A percentile compares a stretch with the other conserved stretches of the same genome.
These are phyloP conservation scores for Odontophorus gujanensis DNA, from an alignment of 2,113 vertebrate species.

Conservation along the genomic window DNA sequence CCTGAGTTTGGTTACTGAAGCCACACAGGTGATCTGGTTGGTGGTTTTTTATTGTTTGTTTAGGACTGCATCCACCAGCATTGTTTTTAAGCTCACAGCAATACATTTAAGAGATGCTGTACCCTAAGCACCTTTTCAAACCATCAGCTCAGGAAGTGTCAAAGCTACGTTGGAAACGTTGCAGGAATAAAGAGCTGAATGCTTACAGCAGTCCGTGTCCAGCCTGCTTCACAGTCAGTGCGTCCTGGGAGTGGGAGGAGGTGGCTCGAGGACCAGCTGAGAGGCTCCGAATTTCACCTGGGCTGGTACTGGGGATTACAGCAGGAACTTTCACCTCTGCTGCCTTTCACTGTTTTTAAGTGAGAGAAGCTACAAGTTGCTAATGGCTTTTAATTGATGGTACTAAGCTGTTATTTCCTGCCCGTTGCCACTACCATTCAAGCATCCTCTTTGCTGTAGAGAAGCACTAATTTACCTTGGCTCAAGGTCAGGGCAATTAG, in stretches of 20 bases:
- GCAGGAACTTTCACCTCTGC: not conserved
- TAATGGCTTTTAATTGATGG: not conserved
- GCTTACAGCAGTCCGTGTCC: accelerated
- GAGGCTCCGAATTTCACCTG: not conserved
- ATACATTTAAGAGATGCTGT: not conserved
- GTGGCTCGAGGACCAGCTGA: too few species aligned
- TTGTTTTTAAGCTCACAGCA: not conserved
- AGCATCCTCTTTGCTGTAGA: not conserved
- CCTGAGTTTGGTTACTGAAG: not conserved
- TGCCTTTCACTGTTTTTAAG: not conserved
- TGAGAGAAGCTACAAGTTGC: not conserved
- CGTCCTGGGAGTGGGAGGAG: not conserved
- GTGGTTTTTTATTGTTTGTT: not conserved
- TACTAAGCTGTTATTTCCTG: not conserved
- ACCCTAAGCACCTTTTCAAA: not conserved
- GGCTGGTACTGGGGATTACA: not conserved
- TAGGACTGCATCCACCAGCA: not conserved
- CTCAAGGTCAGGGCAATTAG: not conserved
- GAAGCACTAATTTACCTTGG: not conserved
- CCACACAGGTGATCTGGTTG: not conserved
- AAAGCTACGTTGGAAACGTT: not conserved
- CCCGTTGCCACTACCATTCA: not conserved
- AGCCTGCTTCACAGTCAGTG: not conserved
- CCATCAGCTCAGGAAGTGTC: not conserved
- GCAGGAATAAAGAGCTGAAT: constrained; percentile 4